phyloP scores from a whole-genome alignment of 2,113 vertebrate genomes.

The Chamaetylas fuelleborni region DNA sequence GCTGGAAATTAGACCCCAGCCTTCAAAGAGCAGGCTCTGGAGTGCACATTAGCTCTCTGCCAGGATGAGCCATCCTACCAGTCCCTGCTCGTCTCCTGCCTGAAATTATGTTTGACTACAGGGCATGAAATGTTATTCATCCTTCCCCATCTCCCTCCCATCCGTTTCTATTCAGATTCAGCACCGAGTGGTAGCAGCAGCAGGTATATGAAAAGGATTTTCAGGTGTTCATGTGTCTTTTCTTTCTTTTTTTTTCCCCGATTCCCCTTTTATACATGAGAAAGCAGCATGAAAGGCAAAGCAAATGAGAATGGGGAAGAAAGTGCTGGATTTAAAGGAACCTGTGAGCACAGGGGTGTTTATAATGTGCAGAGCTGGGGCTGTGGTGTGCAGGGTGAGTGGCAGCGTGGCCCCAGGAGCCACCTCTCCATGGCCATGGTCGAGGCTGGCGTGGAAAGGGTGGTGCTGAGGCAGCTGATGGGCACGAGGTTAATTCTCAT shows the following conservation, averaged over 20 bases:
- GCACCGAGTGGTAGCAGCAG: slow-evolving; percentile 6
- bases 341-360: background rate
- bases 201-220: slow-evolving; percentile 33
- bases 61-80: background rate
- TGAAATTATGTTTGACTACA: slow-evolving; percentile 50
- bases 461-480: background rate
- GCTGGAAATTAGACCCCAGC: slow-evolving; percentile 54
- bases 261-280: slow-evolving; percentile 33
- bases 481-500: slow-evolving; percentile 64
- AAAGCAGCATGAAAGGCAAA: slow-evolving; percentile 64
- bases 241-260: background rate
- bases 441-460: slow-evolving; percentile 37
- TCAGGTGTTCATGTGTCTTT: slow-evolving; percentile 33
- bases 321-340: background rate
- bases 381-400: background rate
- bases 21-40: slow-evolving; percentile 63
- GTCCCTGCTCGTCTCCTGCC: slow-evolving; percentile 29
- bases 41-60: slow-evolving; percentile 46
- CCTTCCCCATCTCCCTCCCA: slow-evolving; percentile 42
- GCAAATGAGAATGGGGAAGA: slow-evolving; percentile 51
- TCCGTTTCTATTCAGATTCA: slow-evolving; percentile 32
- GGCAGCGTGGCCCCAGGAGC: background rate
- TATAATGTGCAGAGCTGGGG: background rate
- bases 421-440: background rate
- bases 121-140: slow-evolving; percentile 48